Percentiles rank a stretch among this genome's conserved stretches.
Evolutionary conservation across 2,797 vertebrate species (phyloP).

Genomic region (Platalea minor): DNA sequence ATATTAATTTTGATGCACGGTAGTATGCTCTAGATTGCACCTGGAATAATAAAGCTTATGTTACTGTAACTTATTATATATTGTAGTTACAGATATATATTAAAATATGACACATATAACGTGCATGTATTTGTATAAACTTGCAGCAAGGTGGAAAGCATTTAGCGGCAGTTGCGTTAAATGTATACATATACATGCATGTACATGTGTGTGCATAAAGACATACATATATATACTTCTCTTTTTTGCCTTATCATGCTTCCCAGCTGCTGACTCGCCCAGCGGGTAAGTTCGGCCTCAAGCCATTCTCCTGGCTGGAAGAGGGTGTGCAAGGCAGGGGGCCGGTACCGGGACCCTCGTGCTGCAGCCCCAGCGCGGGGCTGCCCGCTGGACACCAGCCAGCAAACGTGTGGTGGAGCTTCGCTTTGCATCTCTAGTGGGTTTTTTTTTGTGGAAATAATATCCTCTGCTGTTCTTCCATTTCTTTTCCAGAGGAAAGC

Average conservation of each 20-base stretch:
- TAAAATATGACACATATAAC: not conserved
- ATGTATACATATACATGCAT: not conserved
- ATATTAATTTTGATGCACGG: not conserved
- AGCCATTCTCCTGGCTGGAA: not conserved
- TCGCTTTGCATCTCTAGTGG: not conserved
- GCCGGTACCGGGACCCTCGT: rapidly evolving
- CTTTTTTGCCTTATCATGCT: not conserved
- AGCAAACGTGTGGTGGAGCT: not conserved
- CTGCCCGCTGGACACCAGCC: rapidly evolving
- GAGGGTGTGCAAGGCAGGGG: rapidly evolving
- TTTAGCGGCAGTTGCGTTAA: not conserved
- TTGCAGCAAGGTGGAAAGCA: not conserved
- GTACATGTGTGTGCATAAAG: not conserved
- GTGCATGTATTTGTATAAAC: not conserved
- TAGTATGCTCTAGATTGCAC: not conserved
- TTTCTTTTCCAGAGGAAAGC: not conserved
- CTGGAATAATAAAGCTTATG: not conserved
- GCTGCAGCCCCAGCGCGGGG: not conserved
- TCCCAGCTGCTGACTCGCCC: not conserved
- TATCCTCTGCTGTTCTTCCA: not conserved
- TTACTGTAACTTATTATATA: not conserved
- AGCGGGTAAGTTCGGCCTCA: not conserved
- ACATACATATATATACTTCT: not conserved
- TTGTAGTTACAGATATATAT: not conserved
- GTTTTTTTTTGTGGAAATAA: not conserved